Base-by-base conservation (phyloP, 2,797 vertebrate species). In the Xerus rutilus region DNA sequence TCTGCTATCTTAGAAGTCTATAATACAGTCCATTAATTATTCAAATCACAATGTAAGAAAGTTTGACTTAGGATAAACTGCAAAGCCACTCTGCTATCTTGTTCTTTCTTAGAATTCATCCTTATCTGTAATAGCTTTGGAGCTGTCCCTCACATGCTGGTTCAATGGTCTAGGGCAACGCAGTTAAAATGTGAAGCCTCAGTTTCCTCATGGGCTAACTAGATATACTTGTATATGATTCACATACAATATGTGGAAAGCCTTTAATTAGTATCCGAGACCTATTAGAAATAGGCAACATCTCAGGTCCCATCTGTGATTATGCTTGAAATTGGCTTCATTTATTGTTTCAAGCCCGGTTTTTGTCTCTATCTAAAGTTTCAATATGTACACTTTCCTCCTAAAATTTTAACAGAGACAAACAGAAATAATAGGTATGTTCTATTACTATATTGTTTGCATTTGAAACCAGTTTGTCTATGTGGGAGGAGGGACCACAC, bases 261-360 rank as follows among this genome's bases (percentile, higher is more conserved):
- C 20, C 43, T 13, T 0, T 39, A 30, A 18, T 0, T 2, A 2
- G 1, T 28, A 4, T 54, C 10, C 72, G 25, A 39, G 7, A 2
- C 59, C 21, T 28, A 18, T 14, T 47, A 43, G 21, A 91, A 6
- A 23, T 47, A 74, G 43, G 13, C 18, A 59, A 13, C 15, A 18
- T 72, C 74, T 79, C 10, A 20, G 3, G 5, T 43, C 0, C 28
- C 62, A 0, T 83, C 13, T 91, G 25, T 89, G 13, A 3, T 83
- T 85, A 70, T n/a, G 23, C 13, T 85, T 91, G n/a, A 54, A 91
- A 73, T 89, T n/a, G 14, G 1, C 35, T 52, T 72, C 15, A n/a
- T 30, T 39, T 64, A 32, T 39, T 43, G 12, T 91, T 45, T 62
- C 70, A 69, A 67, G 43, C 57, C 8, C 49, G 62, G 14, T 87